Percentiles rank a stretch among this genome's conserved stretches.
phyloP scores from a whole-genome alignment of 2,888 invertebrate species.

The Drosophila quinaria region DNA sequence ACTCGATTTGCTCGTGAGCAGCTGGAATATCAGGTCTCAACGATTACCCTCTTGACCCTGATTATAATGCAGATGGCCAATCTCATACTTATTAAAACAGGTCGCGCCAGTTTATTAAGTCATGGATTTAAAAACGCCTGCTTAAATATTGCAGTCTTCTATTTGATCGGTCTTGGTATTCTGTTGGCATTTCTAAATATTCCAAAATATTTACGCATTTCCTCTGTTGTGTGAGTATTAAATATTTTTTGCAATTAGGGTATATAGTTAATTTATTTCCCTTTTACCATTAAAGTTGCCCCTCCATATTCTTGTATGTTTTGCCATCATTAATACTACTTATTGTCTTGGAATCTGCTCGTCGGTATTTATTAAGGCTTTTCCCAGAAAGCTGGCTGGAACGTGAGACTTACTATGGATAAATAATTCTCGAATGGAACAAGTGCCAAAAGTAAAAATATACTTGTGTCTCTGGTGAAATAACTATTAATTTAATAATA shows the following conservation, averaged over 20 bases:
- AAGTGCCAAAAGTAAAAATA: too few species aligned
- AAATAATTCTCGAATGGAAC: neutral
- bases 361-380: constrained; percentile 43
- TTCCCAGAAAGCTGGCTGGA: constrained; percentile 57
- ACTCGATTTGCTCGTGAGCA: constrained; percentile 26
- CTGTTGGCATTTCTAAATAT: neutral
- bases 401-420: constrained; percentile 15
- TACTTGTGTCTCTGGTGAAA: too few species aligned
- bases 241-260: fast-evolving
- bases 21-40: constrained; percentile 27
- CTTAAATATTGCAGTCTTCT: constrained; percentile 30
- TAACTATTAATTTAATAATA: too few species aligned
- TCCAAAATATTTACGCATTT: constrained; percentile 6
- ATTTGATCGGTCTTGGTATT: constrained; percentile 27
- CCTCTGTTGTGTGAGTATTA: constrained; percentile 36
- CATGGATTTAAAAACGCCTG: constrained; percentile 58
- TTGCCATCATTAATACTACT: constrained; percentile 32
- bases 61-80: constrained; percentile 51
- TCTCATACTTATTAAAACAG: constrained; percentile 55
- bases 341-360: constrained; percentile 35
- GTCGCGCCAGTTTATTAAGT: constrained; percentile 34
- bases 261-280: neutral
- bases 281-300: constrained; percentile 22
- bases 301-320: constrained; percentile 17
- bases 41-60: constrained; percentile 33